Evolutionary conservation across 1,140 invertebrate species (phyloP).

Genomic region (Pogonomyrmex californicus): DNA sequence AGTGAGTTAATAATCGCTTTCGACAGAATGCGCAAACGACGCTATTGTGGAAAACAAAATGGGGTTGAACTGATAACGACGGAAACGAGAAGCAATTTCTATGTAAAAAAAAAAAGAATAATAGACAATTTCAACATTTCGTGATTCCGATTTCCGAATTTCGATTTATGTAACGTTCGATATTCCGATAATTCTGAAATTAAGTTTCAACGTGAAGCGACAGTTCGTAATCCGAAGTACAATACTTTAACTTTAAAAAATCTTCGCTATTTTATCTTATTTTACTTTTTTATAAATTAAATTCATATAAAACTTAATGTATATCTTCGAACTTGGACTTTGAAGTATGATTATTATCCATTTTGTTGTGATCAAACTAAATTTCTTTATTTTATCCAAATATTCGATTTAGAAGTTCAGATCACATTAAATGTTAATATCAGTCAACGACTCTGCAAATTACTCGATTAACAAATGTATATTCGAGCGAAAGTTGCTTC

Average conservation of each 20-base stretch:
- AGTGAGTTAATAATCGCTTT: slow-evolving; percentile 62
- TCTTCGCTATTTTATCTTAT: background rate
- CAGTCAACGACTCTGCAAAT: background rate
- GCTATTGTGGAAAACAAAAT: slow-evolving; percentile 54
- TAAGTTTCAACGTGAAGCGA: background rate
- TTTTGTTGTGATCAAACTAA: no score
- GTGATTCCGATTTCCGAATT: slow-evolving; percentile 44
- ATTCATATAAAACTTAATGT: background rate
- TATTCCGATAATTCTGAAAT: slow-evolving; percentile 20
- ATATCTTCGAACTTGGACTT: background rate
- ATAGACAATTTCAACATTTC: slow-evolving; percentile 33
- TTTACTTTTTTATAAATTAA: background rate
- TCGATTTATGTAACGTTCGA: slow-evolving; percentile 26
- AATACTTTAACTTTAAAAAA: background rate
- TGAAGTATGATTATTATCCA: no score
- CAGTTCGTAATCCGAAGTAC: background rate
- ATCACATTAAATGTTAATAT: background rate
- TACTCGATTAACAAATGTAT: background rate
- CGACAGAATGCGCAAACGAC: slow-evolving; percentile 44
- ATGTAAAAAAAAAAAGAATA: slow-evolving; percentile 46
- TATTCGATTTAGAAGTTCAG: no score
- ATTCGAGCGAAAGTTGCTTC: background rate
- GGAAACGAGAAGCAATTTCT: slow-evolving; percentile 50
- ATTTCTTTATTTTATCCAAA: no score
- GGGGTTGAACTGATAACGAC: slow-evolving; percentile 29